Base-by-base conservation (phyloP, 2,113 vertebrate species). In the Sterrhoptilus dennistouni region DNA sequence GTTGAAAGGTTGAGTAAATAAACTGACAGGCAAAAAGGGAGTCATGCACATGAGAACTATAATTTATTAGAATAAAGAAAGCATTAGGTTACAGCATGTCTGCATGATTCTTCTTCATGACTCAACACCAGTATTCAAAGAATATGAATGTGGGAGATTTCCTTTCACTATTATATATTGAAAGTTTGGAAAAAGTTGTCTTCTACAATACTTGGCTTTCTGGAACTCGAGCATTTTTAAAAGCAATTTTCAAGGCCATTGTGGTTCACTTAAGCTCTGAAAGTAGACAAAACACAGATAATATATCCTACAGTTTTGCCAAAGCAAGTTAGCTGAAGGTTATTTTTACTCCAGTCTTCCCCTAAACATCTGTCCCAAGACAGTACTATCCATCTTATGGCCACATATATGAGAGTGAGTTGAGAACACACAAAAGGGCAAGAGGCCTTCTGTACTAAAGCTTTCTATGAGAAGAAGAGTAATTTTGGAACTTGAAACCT, bases 171-270 rank as follows among this genome's bases (percentile, higher is more conserved):
- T 18, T 83, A 83, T 83, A 71, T n/a, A 42, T 40, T 52, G 38
- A 40, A 44, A 72, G 40, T 36, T 42, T 85, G 60, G 68, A 42
- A 94, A 66, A 94, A 28, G 25, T 21, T 71, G 7, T 92, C 38
- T 83, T 80, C 68, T 65, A 49, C 56, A 94, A 86, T 44, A 52
- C 25, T 69, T 82, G 50, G 54, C 38, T 93, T 88, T 90, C 33
- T 74, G 59, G n/a, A 74, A 16, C 19, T 89, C 12, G 9, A 64
- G 65, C 47, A 33, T 47, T 91, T 69, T 75, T 61, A 53, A 88
- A 96, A 96, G 76, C 28, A 87, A 88, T 91, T 87, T 87, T 75
- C 64, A 81, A 94, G 96, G 66, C 56, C 53, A 84, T 11, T 11
- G 14, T 66, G 35, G 54, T 90, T 89, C 83, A 94, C 54, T 86